These are phyloP conservation scores for Tenodera sinensis DNA, from an alignment of 2,888 invertebrate genomes.

Conservation along the genomic window DNA sequence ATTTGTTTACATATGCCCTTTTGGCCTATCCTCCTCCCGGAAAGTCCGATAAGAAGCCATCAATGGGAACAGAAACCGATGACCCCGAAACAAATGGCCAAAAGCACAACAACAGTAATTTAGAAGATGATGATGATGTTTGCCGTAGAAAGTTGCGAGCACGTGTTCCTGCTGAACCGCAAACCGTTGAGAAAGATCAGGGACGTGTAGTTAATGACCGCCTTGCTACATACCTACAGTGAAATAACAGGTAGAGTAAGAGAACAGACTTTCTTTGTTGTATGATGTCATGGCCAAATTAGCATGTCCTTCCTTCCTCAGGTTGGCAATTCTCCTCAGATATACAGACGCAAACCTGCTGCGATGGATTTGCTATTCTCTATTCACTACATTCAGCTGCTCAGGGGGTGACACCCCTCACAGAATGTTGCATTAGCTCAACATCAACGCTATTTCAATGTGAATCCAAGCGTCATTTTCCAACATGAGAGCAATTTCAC, in stretches of 20 bases:
- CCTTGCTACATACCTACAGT: not conserved
- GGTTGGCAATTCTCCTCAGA: too few relatives aligned
- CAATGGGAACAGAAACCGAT: too few relatives aligned
- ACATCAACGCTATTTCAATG: too few relatives aligned
- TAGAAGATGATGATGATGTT: not conserved
- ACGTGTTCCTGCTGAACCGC: not conserved
- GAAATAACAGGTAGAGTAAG: not conserved
- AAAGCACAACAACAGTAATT: not conserved
- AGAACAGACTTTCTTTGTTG: not conserved
- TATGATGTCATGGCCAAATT: not conserved
- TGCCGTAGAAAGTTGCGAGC: not conserved
- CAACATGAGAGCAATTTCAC: too few relatives aligned
- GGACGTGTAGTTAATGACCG: not conserved
- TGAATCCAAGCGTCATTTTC: too few relatives aligned
- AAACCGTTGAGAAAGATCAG: not conserved
- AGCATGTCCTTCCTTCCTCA: too few relatives aligned
- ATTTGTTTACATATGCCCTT: not conserved
- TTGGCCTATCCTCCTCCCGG: not conserved
- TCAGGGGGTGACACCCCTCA: too few relatives aligned
- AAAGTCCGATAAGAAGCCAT: too few relatives aligned
- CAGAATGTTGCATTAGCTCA: too few relatives aligned
- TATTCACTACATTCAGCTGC: too few relatives aligned
- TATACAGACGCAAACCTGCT: too few relatives aligned
- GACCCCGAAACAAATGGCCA: not conserved
- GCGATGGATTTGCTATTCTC: too few relatives aligned